Evolutionary conservation across 2,797 vertebrate species (phyloP), one percentile per base, ranked within the genome.

Genomic region (Bradypodion ventrale): DNA sequence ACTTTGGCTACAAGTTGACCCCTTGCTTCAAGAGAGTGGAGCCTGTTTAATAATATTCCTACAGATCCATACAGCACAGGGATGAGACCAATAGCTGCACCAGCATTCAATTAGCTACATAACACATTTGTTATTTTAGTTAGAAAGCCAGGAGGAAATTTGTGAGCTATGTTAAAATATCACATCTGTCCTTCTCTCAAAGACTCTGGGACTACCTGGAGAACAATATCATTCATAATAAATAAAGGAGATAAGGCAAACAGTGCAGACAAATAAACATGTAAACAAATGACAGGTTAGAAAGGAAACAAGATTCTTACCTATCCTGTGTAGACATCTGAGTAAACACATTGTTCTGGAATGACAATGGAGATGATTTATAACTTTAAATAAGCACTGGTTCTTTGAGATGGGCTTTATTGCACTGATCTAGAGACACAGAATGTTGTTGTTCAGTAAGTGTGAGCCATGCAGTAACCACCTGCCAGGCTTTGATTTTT

Each of bases 271-370:
- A 72, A 35, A 77, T 56, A 46, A 78, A 72, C 52, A 62, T 46
- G 27, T 75, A 83, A 75, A 56, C 75, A 56, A 80, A 83, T 40
- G 62, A 40, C 40, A 78, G 12, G 19, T 78, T 40, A 68, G 68
- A 60, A 63, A 42, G 40, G 16, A 85, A 92, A 76, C 82, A n/a
- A 46, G 52, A 90, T 52, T 63, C 82, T 85, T 87, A 83, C 82
- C 70, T 83, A 21, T 87, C 56, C 69, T 87, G 78, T 79, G 73
- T 73, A 49, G 78, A 93, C 96, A 96, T 96, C 93, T 97, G 96
- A 82, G 69, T n/a, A 82, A 85, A 90, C 94, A 95, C 93, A 95
- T 95, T 95, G 82, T 87, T 90, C 23, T 84, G 92, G 88, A 91
- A 89, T 93, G 90, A 90, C 90, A 93, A 70, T 80, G 88, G 90